Evolutionary conservation across 2,888 invertebrate species (phyloP).

Genomic region (Choreutis nemorana): DNA sequence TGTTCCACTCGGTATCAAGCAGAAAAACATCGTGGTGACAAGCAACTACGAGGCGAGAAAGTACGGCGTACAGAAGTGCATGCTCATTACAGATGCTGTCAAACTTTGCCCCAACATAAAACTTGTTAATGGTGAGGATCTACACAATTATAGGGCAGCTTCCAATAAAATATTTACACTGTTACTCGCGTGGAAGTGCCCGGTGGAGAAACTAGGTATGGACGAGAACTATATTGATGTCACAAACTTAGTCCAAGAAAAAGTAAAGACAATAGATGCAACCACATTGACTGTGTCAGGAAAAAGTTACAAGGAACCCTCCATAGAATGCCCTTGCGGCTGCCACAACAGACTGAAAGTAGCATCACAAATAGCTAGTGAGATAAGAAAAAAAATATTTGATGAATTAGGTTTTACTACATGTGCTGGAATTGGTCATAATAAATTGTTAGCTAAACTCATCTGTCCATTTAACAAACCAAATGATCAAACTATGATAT

Average conservation of each 20-base stretch:
- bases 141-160: conserved; percentile 79
- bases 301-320: conserved; percentile 64
- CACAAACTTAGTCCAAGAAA: conserved; percentile 69
- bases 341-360: conserved; percentile 73
- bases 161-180: conserved; percentile 79
- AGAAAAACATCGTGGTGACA: conserved; percentile 85
- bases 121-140: conserved; percentile 83
- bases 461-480: conserved; percentile 79
- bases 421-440: conserved; percentile 85
- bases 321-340: conserved; percentile 75
- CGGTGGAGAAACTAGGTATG: conserved; percentile 83
- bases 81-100: conserved; percentile 78
- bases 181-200: conserved; percentile 74
- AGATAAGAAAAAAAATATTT: conserved; percentile 75
- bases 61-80: conserved; percentile 79
- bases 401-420: conserved; percentile 77
- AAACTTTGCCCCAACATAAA: conserved; percentile 77
- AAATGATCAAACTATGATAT: conserved; percentile 81
- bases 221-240: conserved; percentile 89
- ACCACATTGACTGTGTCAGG: conserved; percentile 52
- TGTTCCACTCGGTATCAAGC: conserved; percentile 81
- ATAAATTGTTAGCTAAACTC: conserved; percentile 84
- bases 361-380: conserved; percentile 78
- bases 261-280: conserved; percentile 40
- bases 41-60: conserved; percentile 84